Base-by-base conservation (phyloP, 2,113 vertebrate species). In the Edolisoma coerulescens region DNA sequence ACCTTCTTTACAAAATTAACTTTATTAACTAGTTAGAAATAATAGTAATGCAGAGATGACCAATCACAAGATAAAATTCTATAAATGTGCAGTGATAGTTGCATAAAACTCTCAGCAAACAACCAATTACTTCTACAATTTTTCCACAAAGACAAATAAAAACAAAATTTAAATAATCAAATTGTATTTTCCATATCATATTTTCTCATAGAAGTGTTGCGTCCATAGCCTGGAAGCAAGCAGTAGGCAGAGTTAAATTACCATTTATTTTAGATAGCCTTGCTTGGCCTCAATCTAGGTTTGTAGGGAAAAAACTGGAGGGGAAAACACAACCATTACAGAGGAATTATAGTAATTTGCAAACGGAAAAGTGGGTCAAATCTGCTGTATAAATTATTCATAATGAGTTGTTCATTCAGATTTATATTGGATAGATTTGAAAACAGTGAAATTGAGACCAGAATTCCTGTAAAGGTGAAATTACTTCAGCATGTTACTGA, bases 311-410 rank as follows among this genome's bases (percentile, higher is more conserved):
- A 71, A 93, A 97, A 52, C 12, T 59, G 30, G 42, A 92, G 64
- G 13, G 56, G 22, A 89, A 95, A 92, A 59, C 10, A 69, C 16
- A 89, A 59, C 47, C 8, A 54, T 78, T 93, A 87, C 8, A 81
- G 50, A 75, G 15, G 83, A 93, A 89, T 90, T 90, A 92, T n/a
- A 91, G 64, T 63, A 79, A 96, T 95, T 94, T 95, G 14, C 49
- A 84, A 91, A 61, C 7, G 42, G 53, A 89, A 95, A 96, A 91
- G 70, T 94, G 78, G 89, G 93, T 95, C 81, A 89, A 94, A 96
- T 73, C 60, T 61, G 49, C 53, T 54, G 41, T n/a, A 91, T 91
- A 93, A 93, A 89, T 89, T 89, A 94, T 91, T 92, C 74, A 75
- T 79, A 95, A 94, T 89, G 32, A 95, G 81, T 95, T 92, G 49